Percentiles rank a stretch among this genome's conserved stretches.
phyloP scores from a whole-genome alignment of 1,140 invertebrate species.

The Panagrolaimus sp. region DNA sequence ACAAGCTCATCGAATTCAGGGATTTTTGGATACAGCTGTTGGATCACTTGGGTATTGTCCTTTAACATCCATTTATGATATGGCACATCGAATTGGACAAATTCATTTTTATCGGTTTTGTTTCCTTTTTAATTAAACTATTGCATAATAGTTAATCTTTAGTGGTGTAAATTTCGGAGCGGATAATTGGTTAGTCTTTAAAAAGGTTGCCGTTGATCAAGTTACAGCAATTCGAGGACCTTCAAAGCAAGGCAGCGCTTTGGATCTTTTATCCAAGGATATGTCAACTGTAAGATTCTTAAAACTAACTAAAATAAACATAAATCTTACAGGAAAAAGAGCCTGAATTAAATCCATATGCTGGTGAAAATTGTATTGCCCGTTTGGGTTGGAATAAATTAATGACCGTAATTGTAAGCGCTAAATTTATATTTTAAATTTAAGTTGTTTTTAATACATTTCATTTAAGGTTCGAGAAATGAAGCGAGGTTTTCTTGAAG shows the following conservation, averaged over 20 bases:
- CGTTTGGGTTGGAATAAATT: conserved; percentile 31
- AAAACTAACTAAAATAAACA: background rate
- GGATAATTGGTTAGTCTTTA: conserved; percentile 42
- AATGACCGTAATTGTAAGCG: conserved; percentile 38
- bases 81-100: conserved; percentile 41
- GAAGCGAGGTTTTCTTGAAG: conserved; percentile 41
- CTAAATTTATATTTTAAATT: no score
- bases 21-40: conserved; percentile 38
- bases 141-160: background rate
- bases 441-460: no score
- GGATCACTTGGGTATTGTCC: conserved; percentile 39
- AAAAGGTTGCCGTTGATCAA: conserved; percentile 40
- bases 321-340: background rate
- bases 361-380: conserved; percentile 1
- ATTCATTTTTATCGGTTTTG: conserved; percentile 35
- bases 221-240: conserved; percentile 7
- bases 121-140: background rate
- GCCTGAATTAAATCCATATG: background rate
- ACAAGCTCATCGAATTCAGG: conserved; percentile 42
- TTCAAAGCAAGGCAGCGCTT: background rate
- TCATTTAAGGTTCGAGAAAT: conserved; percentile 41
- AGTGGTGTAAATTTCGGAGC: conserved; percentile 43
- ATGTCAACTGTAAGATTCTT: conserved; percentile 3
- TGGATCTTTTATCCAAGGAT: background rate
- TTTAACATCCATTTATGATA: conserved; percentile 34